phyloP scores from a whole-genome alignment of 2,797 vertebrate genomes.

The Synanceia verrucosa region DNA sequence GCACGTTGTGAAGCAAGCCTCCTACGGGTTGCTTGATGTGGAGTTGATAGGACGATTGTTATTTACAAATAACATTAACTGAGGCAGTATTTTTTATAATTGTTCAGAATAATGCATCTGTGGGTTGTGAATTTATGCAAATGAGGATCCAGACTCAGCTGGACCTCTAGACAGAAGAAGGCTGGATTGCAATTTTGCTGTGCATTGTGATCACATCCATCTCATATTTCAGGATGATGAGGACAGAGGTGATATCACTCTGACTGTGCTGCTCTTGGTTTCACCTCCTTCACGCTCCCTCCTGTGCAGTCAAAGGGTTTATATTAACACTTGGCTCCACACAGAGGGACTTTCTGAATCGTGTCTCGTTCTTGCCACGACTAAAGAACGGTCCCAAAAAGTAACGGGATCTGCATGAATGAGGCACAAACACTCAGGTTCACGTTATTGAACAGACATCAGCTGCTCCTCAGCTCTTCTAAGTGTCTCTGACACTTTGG shows the following conservation, averaged over 20 bases:
- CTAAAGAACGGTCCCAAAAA: slow-evolving; percentile 36
- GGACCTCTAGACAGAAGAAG: slow-evolving; percentile 1
- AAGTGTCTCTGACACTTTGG: slow-evolving; percentile 29
- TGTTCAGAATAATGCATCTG: background rate
- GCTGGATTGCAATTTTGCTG: slow-evolving; percentile 6
- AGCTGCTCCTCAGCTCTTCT: slow-evolving; percentile 17
- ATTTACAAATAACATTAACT: slow-evolving; percentile 1
- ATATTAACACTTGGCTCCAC: slow-evolving; percentile 71
- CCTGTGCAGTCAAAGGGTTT: slow-evolving; percentile 63
- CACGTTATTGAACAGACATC: slow-evolving; percentile 9
- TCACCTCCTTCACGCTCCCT: slow-evolving; percentile 34
- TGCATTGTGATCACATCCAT: slow-evolving; percentile 20
- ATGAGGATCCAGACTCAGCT: background rate
- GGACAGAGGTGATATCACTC: slow-evolving; percentile 28
- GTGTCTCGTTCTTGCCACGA: slow-evolving; percentile 48
- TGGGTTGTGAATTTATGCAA: background rate
- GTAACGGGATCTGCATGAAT: slow-evolving; percentile 13
- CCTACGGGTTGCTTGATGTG: background rate
- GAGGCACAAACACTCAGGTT: slow-evolving; percentile 15
- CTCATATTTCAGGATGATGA: slow-evolving; percentile 24
- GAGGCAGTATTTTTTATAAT: background rate
- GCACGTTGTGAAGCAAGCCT: too few species aligned
- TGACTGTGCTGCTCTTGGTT: slow-evolving; percentile 13
- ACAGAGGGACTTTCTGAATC: slow-evolving; percentile 67
- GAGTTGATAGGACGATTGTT: background rate